A percentile compares a stretch with the other conserved stretches of the same genome.
These are phyloP conservation scores for Lanius collurio DNA, from an alignment of 2,113 vertebrate genomes.

Conservation along the genomic window DNA sequence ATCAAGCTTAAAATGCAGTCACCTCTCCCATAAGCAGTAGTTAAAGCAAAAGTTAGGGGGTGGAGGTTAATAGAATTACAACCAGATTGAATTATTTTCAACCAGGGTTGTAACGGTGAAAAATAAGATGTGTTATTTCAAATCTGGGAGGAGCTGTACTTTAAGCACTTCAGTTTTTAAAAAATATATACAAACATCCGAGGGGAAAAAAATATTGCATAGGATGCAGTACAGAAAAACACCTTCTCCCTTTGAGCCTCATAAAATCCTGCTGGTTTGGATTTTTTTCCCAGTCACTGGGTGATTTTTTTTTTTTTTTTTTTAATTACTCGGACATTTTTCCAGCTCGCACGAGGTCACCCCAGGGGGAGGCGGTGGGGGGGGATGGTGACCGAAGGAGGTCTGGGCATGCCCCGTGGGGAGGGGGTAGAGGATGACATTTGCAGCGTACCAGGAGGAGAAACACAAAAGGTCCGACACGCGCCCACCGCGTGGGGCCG, in stretches of 20 bases:
- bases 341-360: not conserved
- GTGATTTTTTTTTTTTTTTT: not conserved
- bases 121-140: not conserved
- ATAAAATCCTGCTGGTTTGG: not conserved
- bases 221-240: not conserved
- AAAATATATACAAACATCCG: not conserved
- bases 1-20: slow-evolving; percentile 3
- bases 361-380: too few relatives aligned
- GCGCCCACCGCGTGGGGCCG: not conserved
- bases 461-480: slow-evolving; percentile 50
- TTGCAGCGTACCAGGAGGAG: not conserved
- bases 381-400: accelerated
- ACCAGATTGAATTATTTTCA: not conserved
- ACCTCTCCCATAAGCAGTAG: not conserved
- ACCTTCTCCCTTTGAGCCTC: not conserved
- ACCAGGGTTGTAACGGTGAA: not conserved
- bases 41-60: not conserved
- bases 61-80: not conserved
- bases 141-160: not conserved
- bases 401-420: not conserved
- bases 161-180: not conserved
- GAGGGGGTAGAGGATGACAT: not conserved
- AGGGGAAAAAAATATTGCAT: accelerated
- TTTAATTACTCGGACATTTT: not conserved
- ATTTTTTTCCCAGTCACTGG: not conserved